Percentiles rank a stretch among this genome's conserved stretches.
Evolutionary conservation across 2,888 invertebrate species (phyloP).

Genomic region (Tipula helvola): DNA sequence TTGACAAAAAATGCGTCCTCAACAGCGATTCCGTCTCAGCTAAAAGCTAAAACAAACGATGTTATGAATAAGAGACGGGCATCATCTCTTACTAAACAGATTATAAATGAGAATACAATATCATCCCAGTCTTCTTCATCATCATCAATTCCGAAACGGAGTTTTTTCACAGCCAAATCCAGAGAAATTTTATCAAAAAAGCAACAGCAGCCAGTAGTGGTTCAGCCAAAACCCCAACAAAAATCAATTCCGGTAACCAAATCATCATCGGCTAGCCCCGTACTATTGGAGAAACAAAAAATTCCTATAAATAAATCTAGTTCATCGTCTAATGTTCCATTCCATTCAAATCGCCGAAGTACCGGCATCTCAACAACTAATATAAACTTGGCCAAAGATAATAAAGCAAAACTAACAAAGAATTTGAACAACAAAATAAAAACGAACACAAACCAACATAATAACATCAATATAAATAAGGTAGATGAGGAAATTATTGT

Average conservation of each 20-base stretch:
- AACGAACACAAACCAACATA: background rate
- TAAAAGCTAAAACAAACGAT: background rate
- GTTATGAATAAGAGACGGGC: background rate
- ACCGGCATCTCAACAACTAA: background rate
- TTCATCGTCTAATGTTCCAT: conserved; percentile 28
- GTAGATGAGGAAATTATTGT: conserved; percentile 7
- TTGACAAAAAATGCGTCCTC: background rate
- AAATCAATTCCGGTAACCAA: background rate
- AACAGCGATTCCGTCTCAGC: background rate
- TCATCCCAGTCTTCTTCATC: conserved; percentile 7
- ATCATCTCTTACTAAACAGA: conserved; percentile 10
- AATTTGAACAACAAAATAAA: background rate
- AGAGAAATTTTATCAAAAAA: conserved; percentile 31
- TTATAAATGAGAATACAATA: conserved; percentile 14
- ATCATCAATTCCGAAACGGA: conserved; percentile 22
- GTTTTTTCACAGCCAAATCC: conserved; percentile 35
- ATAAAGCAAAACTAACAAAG: background rate
- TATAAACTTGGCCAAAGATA: background rate
- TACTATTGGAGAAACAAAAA: background rate
- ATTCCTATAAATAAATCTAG: conserved; percentile 16
- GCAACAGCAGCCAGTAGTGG: background rate
- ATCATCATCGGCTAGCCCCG: conserved; percentile 24
- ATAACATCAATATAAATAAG: conserved; percentile 11
- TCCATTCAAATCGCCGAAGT: background rate
- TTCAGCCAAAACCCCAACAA: background rate